These are phyloP conservation scores for Moxostoma hubbsi DNA, from an alignment of 2,797 vertebrate genomes.

Conservation along the genomic window DNA sequence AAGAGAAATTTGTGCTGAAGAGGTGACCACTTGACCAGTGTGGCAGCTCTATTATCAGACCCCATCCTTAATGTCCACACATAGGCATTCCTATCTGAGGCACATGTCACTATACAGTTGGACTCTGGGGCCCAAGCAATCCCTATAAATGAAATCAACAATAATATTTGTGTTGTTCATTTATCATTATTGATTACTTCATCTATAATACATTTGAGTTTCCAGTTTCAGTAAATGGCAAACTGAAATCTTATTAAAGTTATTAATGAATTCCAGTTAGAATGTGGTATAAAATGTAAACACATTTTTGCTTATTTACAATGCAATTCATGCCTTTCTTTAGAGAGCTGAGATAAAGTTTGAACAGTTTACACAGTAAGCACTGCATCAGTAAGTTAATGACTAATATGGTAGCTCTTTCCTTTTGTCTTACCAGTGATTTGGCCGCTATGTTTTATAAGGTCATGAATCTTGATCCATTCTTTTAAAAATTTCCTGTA, in stretches of 20 bases:
- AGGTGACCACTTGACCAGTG: slow-evolving; percentile 79
- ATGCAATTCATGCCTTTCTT: too few species aligned
- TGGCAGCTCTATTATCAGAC: slow-evolving; percentile 75
- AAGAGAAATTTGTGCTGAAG: slow-evolving; percentile 80
- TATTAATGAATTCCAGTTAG: neutral
- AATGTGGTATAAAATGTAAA: neutral
- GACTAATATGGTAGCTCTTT: slow-evolving; percentile 39
- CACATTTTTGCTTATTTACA: too few species aligned
- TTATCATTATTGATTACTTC: too few species aligned
- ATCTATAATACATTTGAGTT: too few species aligned
- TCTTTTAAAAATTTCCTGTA: slow-evolving; percentile 77
- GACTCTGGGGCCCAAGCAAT: slow-evolving; percentile 78
- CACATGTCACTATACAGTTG: slow-evolving; percentile 75
- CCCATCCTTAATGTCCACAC: slow-evolving; percentile 74
- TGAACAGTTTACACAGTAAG: too few species aligned
- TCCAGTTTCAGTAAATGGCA: too few species aligned
- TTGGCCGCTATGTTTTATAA: slow-evolving; percentile 72
- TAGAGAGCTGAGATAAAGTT: too few species aligned
- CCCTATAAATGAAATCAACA: slow-evolving; percentile 58
- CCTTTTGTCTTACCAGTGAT: slow-evolving; percentile 72
- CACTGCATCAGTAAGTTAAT: slow-evolving; percentile 24
- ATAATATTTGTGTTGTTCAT: too few species aligned
- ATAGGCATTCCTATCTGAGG: slow-evolving; percentile 75
- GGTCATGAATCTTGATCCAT: slow-evolving; percentile 75
- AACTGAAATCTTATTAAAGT: too few species aligned